A percentile compares a stretch with the other conserved stretches of the same genome.
Evolutionary conservation across 92 coral and sea anemone species (phyloP).

Genomic region (Phenganax stokvisi): DNA sequence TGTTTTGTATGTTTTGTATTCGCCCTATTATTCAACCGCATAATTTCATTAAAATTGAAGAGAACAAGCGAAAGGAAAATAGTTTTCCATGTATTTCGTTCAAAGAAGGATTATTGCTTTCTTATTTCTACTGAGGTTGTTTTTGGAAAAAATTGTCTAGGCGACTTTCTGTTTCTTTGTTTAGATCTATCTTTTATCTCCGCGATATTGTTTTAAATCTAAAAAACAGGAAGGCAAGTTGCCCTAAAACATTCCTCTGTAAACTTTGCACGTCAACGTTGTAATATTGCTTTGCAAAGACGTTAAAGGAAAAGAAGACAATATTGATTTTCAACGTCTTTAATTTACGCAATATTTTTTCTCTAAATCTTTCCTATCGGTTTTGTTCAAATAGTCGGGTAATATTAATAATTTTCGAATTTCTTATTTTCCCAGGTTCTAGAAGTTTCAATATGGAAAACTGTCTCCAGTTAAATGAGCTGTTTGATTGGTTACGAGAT

Average conservation of each 20-base stretch:
- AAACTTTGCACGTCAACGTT: background rate
- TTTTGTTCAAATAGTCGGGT: background rate
- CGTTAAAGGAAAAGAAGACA: constrained; percentile 18
- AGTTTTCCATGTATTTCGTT: too few relatives aligned
- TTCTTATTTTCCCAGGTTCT: constrained; percentile 1
- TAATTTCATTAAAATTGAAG: too few relatives aligned
- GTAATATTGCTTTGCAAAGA: constrained; percentile 20
- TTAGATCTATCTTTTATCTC: background rate
- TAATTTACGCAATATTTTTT: constrained; percentile 9
- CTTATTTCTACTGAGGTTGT: too few relatives aligned
- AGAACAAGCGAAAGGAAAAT: too few relatives aligned
- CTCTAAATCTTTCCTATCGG: constrained; percentile 5
- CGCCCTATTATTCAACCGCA: too few relatives aligned
- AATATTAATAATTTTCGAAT: background rate
- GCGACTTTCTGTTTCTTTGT: too few relatives aligned
- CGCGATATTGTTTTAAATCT: constrained; percentile 2
- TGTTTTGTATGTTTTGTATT: too few relatives aligned
- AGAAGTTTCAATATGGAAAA: background rate
- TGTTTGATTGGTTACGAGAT: constrained; percentile 12
- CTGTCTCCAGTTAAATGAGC: background rate
- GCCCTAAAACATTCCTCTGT: background rate
- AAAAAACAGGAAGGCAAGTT: constrained; percentile 10
- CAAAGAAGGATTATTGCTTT: too few relatives aligned
- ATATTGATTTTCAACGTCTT: constrained; percentile 14
- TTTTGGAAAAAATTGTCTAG: too few relatives aligned